phyloP scores from a whole-genome alignment of 1,140 invertebrate species.

The Camponotus vicinus region DNA sequence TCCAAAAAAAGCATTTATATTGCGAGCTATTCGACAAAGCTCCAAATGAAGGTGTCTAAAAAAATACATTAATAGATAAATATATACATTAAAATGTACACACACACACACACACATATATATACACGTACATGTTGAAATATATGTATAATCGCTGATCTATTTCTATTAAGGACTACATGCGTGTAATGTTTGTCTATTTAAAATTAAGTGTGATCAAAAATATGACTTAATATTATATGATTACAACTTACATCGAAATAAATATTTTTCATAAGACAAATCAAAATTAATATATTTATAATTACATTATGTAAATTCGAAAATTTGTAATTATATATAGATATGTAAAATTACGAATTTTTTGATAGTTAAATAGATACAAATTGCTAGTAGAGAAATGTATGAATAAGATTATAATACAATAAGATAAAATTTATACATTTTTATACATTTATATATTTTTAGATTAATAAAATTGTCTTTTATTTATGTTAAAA shows the following conservation, averaged over 20 bases:
- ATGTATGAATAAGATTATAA: neutral
- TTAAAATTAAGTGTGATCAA: neutral
- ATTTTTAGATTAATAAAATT: neutral
- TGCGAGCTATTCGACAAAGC: neutral
- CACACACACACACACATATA: no score
- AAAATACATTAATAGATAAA: neutral
- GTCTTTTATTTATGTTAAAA: neutral
- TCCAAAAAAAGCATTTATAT: conserved; percentile 7
- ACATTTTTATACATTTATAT: neutral
- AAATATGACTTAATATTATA: neutral
- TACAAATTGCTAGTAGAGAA: neutral
- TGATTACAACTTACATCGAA: no score
- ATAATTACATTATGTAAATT: neutral
- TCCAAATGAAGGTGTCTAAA: conserved; percentile 36
- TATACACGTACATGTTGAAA: no score
- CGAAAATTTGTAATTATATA: neutral
- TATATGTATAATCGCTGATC: no score
- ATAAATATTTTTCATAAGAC: neutral
- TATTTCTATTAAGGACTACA: neutral
- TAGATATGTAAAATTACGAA: neutral
- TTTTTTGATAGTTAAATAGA: neutral
- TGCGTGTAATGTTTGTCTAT: neutral
- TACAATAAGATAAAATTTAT: neutral
- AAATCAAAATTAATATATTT: neutral
- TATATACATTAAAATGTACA: neutral